A percentile compares a stretch with the other conserved stretches of the same genome.
Evolutionary conservation across 2,888 invertebrate genomes (phyloP).

Genomic region (Nephrocerus scutellatus): DNA sequence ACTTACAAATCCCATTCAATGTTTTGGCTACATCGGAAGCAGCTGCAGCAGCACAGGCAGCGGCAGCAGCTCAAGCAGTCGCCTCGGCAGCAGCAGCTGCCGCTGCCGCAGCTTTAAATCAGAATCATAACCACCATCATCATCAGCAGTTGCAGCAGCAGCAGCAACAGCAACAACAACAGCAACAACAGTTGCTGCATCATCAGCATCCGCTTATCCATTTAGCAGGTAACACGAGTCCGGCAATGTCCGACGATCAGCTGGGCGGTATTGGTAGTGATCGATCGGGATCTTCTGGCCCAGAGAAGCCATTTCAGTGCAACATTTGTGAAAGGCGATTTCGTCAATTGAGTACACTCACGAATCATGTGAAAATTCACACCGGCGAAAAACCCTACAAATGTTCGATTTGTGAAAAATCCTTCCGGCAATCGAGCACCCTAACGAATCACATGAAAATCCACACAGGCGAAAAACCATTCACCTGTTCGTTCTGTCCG

Average conservation of each 20-base stretch:
- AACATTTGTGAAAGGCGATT: constrained; percentile 47
- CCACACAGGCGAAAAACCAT: constrained; percentile 48
- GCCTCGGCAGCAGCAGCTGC: constrained; percentile 42
- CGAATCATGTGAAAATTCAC: constrained; percentile 48
- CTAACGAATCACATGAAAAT: constrained; percentile 48
- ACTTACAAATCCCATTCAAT: constrained; percentile 41
- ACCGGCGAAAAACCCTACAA: constrained; percentile 48
- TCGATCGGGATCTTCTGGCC: constrained; percentile 29
- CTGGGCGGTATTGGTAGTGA: constrained; percentile 23
- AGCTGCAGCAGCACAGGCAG: constrained; percentile 43
- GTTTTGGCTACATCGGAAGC: constrained; percentile 41
- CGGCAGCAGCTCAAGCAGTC: constrained; percentile 44
- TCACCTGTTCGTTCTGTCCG: constrained; percentile 45
- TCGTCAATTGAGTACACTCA: constrained; percentile 47
- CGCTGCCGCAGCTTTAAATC: constrained; percentile 17
- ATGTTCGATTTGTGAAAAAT: constrained; percentile 48
- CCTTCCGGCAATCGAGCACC: constrained; percentile 48
- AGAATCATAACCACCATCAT: too few relatives aligned
- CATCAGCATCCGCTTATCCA: constrained; percentile 28
- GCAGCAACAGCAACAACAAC: constrained; percentile 10
- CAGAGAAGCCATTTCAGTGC: constrained; percentile 48
- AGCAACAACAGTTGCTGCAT: constrained; percentile 21
- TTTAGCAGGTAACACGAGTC: constrained; percentile 33
- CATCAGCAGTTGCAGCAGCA: constrained; percentile 24
- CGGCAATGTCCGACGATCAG: constrained; percentile 22